Evolutionary conservation across 2,113 vertebrate genomes (phyloP), one percentile per base, ranked within the genome.

Genomic region (Atherinomorus stipes): DNA sequence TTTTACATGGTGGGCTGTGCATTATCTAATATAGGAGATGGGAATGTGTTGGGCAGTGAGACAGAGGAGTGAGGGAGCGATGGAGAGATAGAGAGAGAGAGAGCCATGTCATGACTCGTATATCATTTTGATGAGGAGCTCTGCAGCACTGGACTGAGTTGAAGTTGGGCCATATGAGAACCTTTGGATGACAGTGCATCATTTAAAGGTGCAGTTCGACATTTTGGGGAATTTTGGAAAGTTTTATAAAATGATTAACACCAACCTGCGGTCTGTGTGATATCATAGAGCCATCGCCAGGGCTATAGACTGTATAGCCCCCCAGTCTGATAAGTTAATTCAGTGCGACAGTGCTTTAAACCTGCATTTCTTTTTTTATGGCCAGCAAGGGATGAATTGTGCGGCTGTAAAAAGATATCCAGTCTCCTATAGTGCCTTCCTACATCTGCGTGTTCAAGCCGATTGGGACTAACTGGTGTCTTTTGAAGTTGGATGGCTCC

Each of bases 21-120:
- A 87, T 91, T 87, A 87, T 88, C 84, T 85, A 87, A 89, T 90
- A 76, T 61, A 84, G 69, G 45, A 87, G 84, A 90, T 85, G 86
- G 86, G 67, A 67, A 76, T 67, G 67, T 78, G 81, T 80, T 62
- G 76, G 83, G 64, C 74, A 86, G 76, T 26, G 64, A 71, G 64
- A 79, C 63, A 74, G 72, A 80, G 13, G 40, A 62, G 60, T 71
- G 72, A 64, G 69, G 59, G 81, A 65, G 71, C 63, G 42, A 71
- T 57, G 50, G 68, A 61, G 61, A 58, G 67, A 34, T 40, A 56
- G 25, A 60, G 38, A 56, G 65, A 72, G 75, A 66, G 74, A 15
- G 47, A 57, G 70, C 68, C 26, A 51, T 62, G 76, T 74, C 79
- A 71, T 64, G 63, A 67, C 74, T 87, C 73, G 31, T 91, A 88